Conservation (phyloP, 2,797 vertebrate genomes). For the Squalus acanthias region DNA sequence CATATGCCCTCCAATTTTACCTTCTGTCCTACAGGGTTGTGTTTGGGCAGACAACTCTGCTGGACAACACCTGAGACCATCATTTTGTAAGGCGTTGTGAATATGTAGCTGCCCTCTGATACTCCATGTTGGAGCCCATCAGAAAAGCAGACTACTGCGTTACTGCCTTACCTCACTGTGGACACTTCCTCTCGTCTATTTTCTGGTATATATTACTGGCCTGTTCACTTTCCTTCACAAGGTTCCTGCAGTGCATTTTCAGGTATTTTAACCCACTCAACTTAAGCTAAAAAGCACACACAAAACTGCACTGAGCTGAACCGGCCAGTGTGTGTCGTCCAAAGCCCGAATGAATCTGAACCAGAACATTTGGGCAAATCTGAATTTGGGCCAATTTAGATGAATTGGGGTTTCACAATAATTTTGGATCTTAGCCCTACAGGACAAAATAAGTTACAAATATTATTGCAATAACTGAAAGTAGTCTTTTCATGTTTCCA, state of each 20-base stretch:
- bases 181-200: not conserved
- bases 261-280: not conserved
- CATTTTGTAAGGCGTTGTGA: not conserved
- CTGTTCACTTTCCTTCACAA: not conserved
- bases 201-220: not conserved
- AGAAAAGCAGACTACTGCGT: too few species aligned
- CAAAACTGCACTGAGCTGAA: not conserved
- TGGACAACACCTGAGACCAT: not conserved
- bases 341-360: not conserved
- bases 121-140: not conserved
- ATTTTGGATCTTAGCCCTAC: not conserved
- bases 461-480: not conserved
- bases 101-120: not conserved
- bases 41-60: not conserved
- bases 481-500: not conserved
- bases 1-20: not conserved
- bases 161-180: not conserved
- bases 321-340: not conserved
- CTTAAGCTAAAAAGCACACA: not conserved
- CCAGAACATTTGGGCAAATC: not conserved
- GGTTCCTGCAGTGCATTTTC: not conserved
- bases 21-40: not conserved
- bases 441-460: not conserved
- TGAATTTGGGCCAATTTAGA: not conserved
- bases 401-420: not conserved